Evolutionary conservation across 2,888 invertebrate genomes (phyloP).

Genomic region (Lissocephala sabroskyi): DNA sequence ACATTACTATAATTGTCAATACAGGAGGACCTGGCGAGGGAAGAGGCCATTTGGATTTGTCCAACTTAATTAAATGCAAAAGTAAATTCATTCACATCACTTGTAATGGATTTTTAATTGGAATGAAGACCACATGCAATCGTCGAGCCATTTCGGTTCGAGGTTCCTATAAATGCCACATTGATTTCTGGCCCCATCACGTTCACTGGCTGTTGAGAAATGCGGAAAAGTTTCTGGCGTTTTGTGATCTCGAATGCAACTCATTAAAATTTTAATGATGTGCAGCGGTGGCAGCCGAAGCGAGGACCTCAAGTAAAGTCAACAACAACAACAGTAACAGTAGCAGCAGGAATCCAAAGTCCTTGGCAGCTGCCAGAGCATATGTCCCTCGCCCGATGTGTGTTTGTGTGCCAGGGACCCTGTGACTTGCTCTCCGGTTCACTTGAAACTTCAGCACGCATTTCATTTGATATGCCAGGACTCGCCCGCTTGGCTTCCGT

Average conservation of each 20-base stretch:
- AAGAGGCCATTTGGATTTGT: not conserved
- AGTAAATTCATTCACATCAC: not conserved
- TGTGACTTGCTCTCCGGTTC: conserved; percentile 23
- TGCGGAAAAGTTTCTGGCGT: no score
- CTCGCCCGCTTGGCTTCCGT: not conserved
- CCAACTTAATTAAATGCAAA: not conserved
- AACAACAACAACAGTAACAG: not conserved
- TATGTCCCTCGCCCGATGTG: not conserved
- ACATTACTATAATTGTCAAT: no score
- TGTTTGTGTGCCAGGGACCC: not conserved
- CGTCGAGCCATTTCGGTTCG: no score
- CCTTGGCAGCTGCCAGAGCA: conserved; percentile 5
- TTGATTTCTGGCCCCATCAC: no score
- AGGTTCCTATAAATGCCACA: no score
- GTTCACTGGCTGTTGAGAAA: no score
- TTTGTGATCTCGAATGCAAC: not conserved
- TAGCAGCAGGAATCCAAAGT: not conserved
- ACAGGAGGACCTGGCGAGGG: no score
- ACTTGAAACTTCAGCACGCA: conserved; percentile 25
- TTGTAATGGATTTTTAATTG: not conserved
- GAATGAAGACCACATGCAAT: not conserved
- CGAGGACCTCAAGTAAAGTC: not conserved
- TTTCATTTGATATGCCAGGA: conserved; percentile 19
- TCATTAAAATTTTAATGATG: conserved; percentile 58
- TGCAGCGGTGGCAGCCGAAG: conserved; percentile 27